Evolutionary conservation across 2,888 invertebrate genomes (phyloP), one percentile per base, ranked within the genome.

Genomic region (Nymphalis urticae): DNA sequence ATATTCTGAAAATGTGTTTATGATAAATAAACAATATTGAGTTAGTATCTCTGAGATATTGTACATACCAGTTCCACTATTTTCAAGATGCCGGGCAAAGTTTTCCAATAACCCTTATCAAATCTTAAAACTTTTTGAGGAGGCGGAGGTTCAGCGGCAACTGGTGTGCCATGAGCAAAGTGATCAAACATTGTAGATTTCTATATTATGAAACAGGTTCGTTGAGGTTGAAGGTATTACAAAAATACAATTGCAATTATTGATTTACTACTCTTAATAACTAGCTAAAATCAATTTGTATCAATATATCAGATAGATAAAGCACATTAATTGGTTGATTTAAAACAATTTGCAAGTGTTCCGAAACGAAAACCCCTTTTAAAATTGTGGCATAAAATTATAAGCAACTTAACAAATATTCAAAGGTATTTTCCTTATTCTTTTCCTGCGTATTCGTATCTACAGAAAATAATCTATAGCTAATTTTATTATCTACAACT

Each of bases 1-100:
- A 50, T n/a, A 0, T n/a, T 48, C 8, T 53, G 19, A 42, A 56
- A 54, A 27, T 7, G 17, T 17, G 7, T 8, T 27, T 17, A 54
- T 8, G 9, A 17, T n/a, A 27, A n/a, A 32, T 2, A 56, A 8
- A 8, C 9, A 19, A 10, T 53, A 9, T 51, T n/a, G 0, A 19
- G 21, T 16, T 24, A 21, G 21, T 19, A 16, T 53, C 24, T 42
- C 42, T 42, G 42, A 13, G 42, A 42, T 10, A 16, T 53, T 5
- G n/a, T 48, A 47, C 64, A 54, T 64, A 97, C 97, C 86, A 97
- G 92, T 90, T 96, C 94, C 2, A 93, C 93, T 70, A 95, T 83
- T 92, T 97, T 97, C 21, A 97, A 81, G 66, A 96, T 93, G 53
- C 97, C 97, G 3, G 96, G 95, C 62, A 95, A 76, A 0, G 95